A percentile compares a stretch with the other conserved stretches of the same genome.
Evolutionary conservation across 2,888 invertebrate genomes (phyloP).

Genomic region (Hirtodrosophila alboralis): DNA sequence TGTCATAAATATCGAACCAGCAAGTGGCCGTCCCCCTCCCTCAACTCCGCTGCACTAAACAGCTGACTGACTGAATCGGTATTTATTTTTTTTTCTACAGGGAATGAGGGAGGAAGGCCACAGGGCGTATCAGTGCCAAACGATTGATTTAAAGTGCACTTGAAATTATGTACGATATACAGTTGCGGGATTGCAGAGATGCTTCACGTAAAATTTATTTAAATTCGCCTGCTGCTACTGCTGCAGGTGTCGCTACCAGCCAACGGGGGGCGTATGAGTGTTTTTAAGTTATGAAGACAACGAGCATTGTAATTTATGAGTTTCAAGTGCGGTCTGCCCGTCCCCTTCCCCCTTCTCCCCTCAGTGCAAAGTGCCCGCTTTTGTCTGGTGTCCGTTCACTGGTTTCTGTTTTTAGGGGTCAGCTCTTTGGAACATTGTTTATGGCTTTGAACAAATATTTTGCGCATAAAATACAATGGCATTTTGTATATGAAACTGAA

Average conservation of each 20-base stretch:
- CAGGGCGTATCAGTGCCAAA: slow-evolving; percentile 34
- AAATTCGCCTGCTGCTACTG: slow-evolving; percentile 31
- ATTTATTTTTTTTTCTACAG: slow-evolving; percentile 4
- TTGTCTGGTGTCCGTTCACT: slow-evolving; percentile 9
- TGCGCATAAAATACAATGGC: slow-evolving; percentile 23
- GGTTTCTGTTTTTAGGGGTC: slow-evolving; percentile 65
- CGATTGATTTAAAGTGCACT: slow-evolving; percentile 75
- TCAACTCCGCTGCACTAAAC: slow-evolving; percentile 24
- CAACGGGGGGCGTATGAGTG: slow-evolving; percentile 59
- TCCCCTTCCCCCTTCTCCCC: neutral
- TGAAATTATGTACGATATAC: slow-evolving; percentile 49
- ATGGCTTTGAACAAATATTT: slow-evolving; percentile 35
- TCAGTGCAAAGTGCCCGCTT: too few species aligned
- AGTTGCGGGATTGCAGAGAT: slow-evolving; percentile 23
- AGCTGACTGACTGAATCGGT: slow-evolving; percentile 20
- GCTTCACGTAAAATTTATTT: slow-evolving; percentile 48
- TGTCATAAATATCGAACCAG: slow-evolving; percentile 74
- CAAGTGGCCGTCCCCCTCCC: slow-evolving; percentile 26
- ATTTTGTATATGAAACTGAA: slow-evolving; percentile 22
- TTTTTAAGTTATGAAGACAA: slow-evolving; percentile 69
- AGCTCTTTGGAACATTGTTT: slow-evolving; percentile 63
- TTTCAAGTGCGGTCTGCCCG: slow-evolving; percentile 38
- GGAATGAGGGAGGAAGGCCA: too few species aligned
- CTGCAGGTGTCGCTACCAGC: slow-evolving; percentile 51
- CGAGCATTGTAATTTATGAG: slow-evolving; percentile 60